These are phyloP conservation scores for Hyla sarda DNA, from an alignment of 2,113 vertebrate genomes.

Conservation along the genomic window DNA sequence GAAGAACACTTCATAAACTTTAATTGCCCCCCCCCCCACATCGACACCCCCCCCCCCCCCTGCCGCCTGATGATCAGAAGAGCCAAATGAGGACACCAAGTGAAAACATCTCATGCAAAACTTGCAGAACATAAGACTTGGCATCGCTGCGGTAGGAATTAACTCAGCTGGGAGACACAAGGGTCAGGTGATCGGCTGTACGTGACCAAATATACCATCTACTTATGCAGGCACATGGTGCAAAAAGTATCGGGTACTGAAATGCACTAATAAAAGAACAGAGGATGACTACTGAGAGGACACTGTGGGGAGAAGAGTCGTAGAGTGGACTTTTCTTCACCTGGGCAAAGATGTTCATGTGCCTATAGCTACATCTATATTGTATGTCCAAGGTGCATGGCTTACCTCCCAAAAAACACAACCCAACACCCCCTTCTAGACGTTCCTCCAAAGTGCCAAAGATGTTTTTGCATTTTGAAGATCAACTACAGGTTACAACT, in stretches of 20 bases:
- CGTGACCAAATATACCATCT: constrained; percentile 22
- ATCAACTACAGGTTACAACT: too few relatives aligned
- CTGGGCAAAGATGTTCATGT: too few relatives aligned
- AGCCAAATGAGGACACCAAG: background rate
- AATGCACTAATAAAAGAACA: background rate
- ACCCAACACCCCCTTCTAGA: too few relatives aligned
- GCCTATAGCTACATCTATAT: too few relatives aligned
- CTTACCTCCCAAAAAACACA: too few relatives aligned
- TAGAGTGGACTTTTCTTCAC: too few relatives aligned
- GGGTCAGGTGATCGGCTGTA: background rate
- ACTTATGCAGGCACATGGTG: background rate
- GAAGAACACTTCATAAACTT: constrained; percentile 3
- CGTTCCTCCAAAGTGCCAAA: background rate
- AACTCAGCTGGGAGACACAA: background rate
- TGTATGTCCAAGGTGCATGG: too few relatives aligned
- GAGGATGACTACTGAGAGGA: background rate
- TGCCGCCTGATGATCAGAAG: background rate
- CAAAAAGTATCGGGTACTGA: background rate
- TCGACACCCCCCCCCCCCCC: too few relatives aligned
- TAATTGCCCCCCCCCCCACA: too few relatives aligned
- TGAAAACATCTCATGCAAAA: constrained; percentile 8
- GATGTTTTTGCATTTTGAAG: background rate
- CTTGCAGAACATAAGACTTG: background rate
- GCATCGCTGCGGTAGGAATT: background rate
- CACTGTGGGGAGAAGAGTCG: too few relatives aligned